Base-by-base conservation (phyloP, 2,113 vertebrate genomes). In the Diadophis punctatus region DNA sequence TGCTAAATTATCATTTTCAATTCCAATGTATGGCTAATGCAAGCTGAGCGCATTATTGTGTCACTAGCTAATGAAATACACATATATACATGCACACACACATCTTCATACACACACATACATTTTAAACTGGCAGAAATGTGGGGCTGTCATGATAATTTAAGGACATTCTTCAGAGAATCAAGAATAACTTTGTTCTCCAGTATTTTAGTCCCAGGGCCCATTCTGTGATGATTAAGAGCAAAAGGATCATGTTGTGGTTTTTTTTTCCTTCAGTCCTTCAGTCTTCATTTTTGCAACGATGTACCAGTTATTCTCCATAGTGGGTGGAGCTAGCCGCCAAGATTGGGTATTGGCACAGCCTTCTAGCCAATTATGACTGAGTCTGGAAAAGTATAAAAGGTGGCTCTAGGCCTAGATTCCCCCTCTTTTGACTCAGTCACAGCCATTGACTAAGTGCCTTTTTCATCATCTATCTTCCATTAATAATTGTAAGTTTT, bases 271-370 rank as follows among this genome's bases (percentile, higher is more conserved):
- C 27, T n/a, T n/a, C 30, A 94, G 89, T 92, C 23, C n/a, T 53
- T 88, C 90, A 60, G 20, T 94, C 93, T 97, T 94, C 95, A 27
- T 96, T 94, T 96, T 95, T 90, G 95, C 94, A 89, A 93, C 55
- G 90, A 93, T 16, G 93, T 90, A 92, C 11, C 74, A 95, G 95
- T 89, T 94, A n/a, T n/a, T n/a, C n/a, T n/a, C n/a, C n/a, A n/a
- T n/a, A n/a, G n/a, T n/a, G n/a, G n/a, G n/a, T n/a, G n/a, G n/a
- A n/a, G n/a, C n/a, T n/a, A n/a, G n/a, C n/a, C n/a, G n/a, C n/a
- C n/a, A n/a, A n/a, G n/a, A n/a, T n/a, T n/a, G n/a, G n/a, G n/a
- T n/a, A n/a, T n/a, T n/a, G n/a, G n/a, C n/a, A n/a, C n/a, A n/a
- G n/a, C n/a, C n/a, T n/a, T n/a, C n/a, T n/a, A n/a, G n/a, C n/a